Evolutionary conservation across 2,797 vertebrate genomes (phyloP).

Genomic region (Notolabrus celidotus): DNA sequence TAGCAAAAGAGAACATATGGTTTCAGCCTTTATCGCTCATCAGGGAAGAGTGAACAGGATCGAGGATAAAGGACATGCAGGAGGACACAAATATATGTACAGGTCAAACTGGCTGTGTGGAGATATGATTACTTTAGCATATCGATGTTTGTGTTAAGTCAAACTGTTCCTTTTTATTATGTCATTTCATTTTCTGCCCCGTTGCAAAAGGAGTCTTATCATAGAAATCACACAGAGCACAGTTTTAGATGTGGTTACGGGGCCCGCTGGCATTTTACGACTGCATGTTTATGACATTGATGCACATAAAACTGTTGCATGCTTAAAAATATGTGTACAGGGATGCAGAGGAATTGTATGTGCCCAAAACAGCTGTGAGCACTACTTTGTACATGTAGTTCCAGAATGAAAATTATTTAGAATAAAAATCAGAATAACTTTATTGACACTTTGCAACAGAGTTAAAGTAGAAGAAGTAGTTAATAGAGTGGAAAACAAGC

Average conservation of each 20-base stretch:
- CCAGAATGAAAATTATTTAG: not conserved
- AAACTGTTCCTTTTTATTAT: constrained; percentile 41
- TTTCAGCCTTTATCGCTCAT: constrained; percentile 60
- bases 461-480: not conserved
- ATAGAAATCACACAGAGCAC: constrained; percentile 37
- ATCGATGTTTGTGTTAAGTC: constrained; percentile 48
- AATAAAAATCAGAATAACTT: not conserved
- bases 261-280: constrained; percentile 40
- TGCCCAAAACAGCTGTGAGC: constrained; percentile 4
- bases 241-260: constrained; percentile 50
- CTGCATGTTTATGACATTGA: constrained; percentile 38
- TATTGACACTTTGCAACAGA: not conserved
- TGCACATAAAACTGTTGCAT: constrained; percentile 32
- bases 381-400: not conserved
- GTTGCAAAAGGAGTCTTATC: constrained; percentile 6
- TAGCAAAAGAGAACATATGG: constrained; percentile 53
- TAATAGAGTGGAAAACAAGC: not conserved
- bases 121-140: constrained; percentile 44
- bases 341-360: not conserved
- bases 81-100: constrained; percentile 55
- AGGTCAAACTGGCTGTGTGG: constrained; percentile 11
- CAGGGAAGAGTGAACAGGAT: constrained; percentile 33
- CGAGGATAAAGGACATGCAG: constrained; percentile 45
- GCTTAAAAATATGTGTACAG: constrained; percentile 36
- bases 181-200: constrained; percentile 20